Evolutionary conservation across 1,140 invertebrate species (phyloP), one percentile per base, ranked within the genome.

Genomic region (Sogatella furcifera): DNA sequence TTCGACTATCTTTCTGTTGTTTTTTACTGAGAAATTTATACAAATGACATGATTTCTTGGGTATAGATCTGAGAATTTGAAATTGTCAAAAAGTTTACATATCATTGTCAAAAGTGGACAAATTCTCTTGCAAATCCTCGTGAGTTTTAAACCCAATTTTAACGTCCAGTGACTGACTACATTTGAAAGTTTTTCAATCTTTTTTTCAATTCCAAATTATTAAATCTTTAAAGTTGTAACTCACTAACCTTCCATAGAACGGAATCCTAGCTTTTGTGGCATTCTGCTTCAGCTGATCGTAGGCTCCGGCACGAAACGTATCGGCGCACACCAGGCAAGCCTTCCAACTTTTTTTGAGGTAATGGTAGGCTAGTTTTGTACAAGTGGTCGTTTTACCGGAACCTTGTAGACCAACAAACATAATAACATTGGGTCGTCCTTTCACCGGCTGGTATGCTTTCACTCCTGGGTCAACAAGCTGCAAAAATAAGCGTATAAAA

Each of bases 261-360:
- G 97, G 97, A 78, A 99, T 99, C 71, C 96, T 85, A 14, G 97
- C 97, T 77, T 99, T 99, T 19, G 96, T 99, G 63, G 96, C 97
- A 81, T 99, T 99, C 72, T 99, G 97, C 81, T 99, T 99, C 42
- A 99, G 84, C 77, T 99, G 97, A 83, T 99, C 97, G 72, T 98
- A 99, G 63, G 97, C 97, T 77, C 97, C 97, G 72, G 97, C 97
- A 78, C 97, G 86, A 77, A 99, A 99, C 57, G 97, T 99, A 78
- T 99, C 97, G 34, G 97, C 97, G 81, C 97, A 99, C 44, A 99
- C 95, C 28, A 99, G 78, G 72, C 93, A 97, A 31, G 95, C 95
- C 75, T 99, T 99, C 97, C 97, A 99, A 68, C 97, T 97, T 77
- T 99, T 98, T 69, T 95, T 95, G 71, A 97, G 83, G 77, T 99